phyloP scores from a whole-genome alignment of 2,113 vertebrate species.

The Lophura nycthemera region DNA sequence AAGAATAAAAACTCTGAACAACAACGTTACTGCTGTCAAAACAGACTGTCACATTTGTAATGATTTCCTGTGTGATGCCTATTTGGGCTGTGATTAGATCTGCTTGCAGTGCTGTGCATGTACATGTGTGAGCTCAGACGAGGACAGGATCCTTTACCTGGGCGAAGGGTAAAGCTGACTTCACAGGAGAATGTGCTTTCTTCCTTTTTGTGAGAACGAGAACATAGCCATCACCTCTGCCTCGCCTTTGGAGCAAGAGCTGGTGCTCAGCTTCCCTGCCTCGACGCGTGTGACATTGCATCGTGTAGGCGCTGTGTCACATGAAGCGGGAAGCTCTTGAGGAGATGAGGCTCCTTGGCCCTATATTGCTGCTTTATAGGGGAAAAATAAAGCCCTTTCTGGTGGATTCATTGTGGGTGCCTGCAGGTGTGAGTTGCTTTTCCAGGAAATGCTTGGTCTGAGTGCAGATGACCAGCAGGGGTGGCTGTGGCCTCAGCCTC shows the following conservation, averaged over 20 bases:
- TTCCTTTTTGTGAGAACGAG: background rate
- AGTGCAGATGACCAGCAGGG: background rate
- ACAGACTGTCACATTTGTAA: background rate
- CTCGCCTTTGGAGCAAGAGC: background rate
- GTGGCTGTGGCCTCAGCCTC: background rate
- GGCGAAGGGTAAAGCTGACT: background rate
- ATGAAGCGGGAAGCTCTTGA: background rate
- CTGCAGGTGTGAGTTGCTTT: background rate
- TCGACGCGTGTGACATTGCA: accelerated
- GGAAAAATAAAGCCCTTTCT: background rate
- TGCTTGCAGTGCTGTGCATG: background rate
- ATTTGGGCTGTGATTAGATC: background rate
- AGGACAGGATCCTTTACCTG: background rate
- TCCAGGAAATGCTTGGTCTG: background rate
- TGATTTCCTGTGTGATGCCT: background rate
- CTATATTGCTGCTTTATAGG: background rate
- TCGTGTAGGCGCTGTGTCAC: background rate
- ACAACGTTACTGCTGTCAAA: background rate
- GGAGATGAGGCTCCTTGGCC: background rate
- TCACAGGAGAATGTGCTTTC: background rate
- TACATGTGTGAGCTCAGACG: background rate
- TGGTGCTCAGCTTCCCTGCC: background rate
- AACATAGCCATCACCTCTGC: background rate
- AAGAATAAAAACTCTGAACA: background rate
- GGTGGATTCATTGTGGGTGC: background rate